phyloP scores from a whole-genome alignment of 1,140 invertebrate genomes.

The Heliconius melpomene region DNA sequence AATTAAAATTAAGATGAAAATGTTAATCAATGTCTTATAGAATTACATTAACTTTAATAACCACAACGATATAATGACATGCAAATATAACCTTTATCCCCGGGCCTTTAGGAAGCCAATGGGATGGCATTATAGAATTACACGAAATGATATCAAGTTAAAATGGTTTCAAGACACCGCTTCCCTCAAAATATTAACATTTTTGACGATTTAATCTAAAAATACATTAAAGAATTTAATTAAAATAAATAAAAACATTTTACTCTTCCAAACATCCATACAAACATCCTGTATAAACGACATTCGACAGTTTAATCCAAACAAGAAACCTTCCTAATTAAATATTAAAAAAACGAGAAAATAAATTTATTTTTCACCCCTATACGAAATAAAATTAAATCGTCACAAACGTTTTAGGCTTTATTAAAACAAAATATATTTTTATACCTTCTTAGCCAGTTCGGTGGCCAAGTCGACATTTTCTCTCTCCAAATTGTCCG shows the following conservation, averaged over 20 bases:
- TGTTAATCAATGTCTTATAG: constrained; percentile 7
- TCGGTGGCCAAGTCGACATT: constrained; percentile 92
- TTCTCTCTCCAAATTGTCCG: constrained; percentile 93
- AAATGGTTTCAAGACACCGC: constrained; percentile 21
- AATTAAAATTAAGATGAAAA: background rate
- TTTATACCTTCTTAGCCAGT: constrained; percentile 89
- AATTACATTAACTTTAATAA: constrained; percentile 6
- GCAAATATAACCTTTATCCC: constrained; percentile 11
- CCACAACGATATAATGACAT: background rate
- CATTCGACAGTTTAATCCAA: too few relatives aligned
- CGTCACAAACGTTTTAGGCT: constrained; percentile 1
- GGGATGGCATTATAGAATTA: constrained; percentile 29
- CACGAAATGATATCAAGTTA: background rate
- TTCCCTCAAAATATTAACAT: constrained; percentile 20
- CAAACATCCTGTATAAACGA: background rate
- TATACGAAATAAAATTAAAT: background rate
- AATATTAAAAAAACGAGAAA: background rate
- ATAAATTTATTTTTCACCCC: background rate
- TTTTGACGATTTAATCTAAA: background rate
- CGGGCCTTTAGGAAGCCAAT: constrained; percentile 32
- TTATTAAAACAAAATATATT: background rate
- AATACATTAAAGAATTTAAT: background rate
- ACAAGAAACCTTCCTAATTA: too few relatives aligned
- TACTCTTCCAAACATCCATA: background rate
- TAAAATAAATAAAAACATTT: background rate